Evolutionary conservation across 1,140 invertebrate genomes (phyloP), one percentile per base, ranked within the genome.

Genomic region (Oreohelix idahoensis): DNA sequence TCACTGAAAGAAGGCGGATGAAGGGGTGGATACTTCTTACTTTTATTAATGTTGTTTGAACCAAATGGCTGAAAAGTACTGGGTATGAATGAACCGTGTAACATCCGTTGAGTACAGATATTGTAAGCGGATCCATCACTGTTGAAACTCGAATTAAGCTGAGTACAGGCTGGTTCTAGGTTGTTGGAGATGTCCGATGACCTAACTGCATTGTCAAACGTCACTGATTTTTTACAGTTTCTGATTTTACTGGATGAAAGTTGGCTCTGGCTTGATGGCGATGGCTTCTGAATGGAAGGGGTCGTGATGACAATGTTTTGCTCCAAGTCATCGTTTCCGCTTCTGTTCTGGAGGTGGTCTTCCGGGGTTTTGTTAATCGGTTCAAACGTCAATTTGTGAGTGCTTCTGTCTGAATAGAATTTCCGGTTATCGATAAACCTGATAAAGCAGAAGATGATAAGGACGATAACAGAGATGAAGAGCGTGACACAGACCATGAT

Each of bases 401-500:
- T n/a, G 39, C 75, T 15, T 51, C n/a, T 70, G 36, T 71, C 51
- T 15, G 35, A n/a, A 36, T 74, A 32, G 42, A 49, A 81, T 29
- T 81, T 79, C 23, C 35, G 35, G 11, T 58, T 79, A 71, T 91
- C 90, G 13, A 89, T 77, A 39, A 87, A 84, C 35, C 85, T 73
- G n/a, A 91, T 85, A 58, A 89, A 85, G 29, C 85, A 88, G 29
- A 91, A 88, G 8, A 87, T 88, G 4, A 83, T 73, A 11, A 91
- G 82, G 8, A 91, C 89, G 11, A 86, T 84, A 23, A 88, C 83
- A n/a, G 89, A 89, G 13, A 91, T 81, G 2, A 89, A 77, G 0
- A 89, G 82, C 11, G 90, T 91, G 17, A 90, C 86, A 20, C 87
- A 88, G 10, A 89, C 86, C 36, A 91, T 86, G 36, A 87, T 84